These are phyloP conservation scores for Orchesella cincta DNA, from an alignment of 1,140 invertebrate genomes.

Conservation along the genomic window DNA sequence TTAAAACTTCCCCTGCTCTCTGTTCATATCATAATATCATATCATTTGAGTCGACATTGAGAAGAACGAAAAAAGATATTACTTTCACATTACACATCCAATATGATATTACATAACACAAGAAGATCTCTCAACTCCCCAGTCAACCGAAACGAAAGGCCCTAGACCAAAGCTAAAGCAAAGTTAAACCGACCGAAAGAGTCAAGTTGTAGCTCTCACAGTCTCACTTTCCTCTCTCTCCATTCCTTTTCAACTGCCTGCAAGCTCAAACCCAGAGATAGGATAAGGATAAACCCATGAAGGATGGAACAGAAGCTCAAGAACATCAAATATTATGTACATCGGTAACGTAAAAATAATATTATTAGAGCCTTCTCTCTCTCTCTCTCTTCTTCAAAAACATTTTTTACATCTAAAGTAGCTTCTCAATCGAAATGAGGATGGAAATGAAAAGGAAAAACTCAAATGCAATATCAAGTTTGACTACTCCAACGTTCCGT, in stretches of 20 bases:
- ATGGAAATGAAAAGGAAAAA: not conserved
- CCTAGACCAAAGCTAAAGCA: slow-evolving; percentile 1
- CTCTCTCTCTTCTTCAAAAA: no score
- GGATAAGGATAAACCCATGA: not conserved
- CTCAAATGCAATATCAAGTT: not conserved
- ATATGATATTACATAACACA: not conserved
- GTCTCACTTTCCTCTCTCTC: not conserved
- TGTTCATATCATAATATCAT: slow-evolving; percentile 6
- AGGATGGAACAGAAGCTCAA: not conserved
- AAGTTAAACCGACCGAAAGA: slow-evolving; percentile 28
- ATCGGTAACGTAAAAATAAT: not conserved
- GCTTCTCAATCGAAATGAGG: no score
- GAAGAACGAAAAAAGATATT: not conserved
- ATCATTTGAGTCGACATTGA: slow-evolving; percentile 16
- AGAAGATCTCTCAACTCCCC: slow-evolving; percentile 18
- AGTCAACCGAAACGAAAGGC: slow-evolving; percentile 25
- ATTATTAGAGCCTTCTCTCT: not conserved
- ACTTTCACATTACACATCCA: slow-evolving; percentile 11
- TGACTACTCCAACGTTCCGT: not conserved
- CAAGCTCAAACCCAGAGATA: not conserved
- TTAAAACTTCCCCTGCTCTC: slow-evolving; percentile 40
- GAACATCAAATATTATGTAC: not conserved
- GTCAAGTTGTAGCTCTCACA: slow-evolving; percentile 20
- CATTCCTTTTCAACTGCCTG: not conserved
- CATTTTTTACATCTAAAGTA: no score